Evolutionary conservation across 1,140 invertebrate species (phyloP), one percentile per base, ranked within the genome.

Genomic region (Eupristina koningsbergeri): DNA sequence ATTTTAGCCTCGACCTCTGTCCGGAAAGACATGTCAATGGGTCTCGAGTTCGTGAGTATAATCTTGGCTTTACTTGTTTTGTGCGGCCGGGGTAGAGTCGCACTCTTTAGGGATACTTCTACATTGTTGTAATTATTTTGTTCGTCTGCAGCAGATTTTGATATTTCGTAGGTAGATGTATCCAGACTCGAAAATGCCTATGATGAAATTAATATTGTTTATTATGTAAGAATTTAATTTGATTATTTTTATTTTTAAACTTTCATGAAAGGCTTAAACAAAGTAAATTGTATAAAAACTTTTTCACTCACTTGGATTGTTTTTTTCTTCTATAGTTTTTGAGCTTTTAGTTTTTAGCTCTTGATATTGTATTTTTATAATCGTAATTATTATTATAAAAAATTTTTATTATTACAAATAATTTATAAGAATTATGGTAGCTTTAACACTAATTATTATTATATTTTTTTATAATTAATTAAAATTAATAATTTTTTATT

Each of bases 61-160:
- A 95, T 95, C 89, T 95, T 94, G 3, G 94, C 93, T 89, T 95
- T 95, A 47, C 94, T 94, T 22, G 94, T 95, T 85, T 93, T 93
- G 81, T 94, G 93, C 17, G 94, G 93, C 83, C 95, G 93, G 7
- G 95, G 94, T 79, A 95, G 89, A 0, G 95, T 95, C 6, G 95
- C 94, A 76, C 94, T 95, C 86, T 95, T 95, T 17, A 95, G 87
- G 3, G 94, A 94, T 61, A 95, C 95, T 82, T 95, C 94, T 81
- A 95, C 94, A 88, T 95, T 94, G 34, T 93, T 93, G 5, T 93
- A 93, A 67, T 93, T 88, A 26, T 90, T 91, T 84, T 89, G 88
- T 58, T 92, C 90, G 0, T 90, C 89, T 58, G 87, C 19, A 17
- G 78, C 69, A 19, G 84, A 81, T 13, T 63, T 79, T 13, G 50